Evolutionary conservation across 1,140 invertebrate genomes (phyloP).

Genomic region (Drosophila nasuta): DNA sequence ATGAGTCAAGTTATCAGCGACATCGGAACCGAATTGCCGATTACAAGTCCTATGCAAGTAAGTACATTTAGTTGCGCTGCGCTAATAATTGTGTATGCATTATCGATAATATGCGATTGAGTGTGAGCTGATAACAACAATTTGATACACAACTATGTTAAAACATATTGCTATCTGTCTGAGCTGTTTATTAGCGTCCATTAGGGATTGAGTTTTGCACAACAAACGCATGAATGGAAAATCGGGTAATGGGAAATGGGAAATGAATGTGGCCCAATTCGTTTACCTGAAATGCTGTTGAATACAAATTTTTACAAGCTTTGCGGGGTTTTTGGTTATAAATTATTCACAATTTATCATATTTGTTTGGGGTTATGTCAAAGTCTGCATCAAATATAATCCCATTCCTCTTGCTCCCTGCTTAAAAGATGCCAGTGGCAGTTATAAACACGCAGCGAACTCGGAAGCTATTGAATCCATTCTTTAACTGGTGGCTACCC

Average conservation of each 20-base stretch:
- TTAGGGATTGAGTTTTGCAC: conserved; percentile 65
- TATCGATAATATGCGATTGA: conserved; percentile 38
- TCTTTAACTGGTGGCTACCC: conserved; percentile 13
- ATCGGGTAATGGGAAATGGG: neutral
- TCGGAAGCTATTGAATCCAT: conserved; percentile 10
- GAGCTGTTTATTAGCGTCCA: conserved; percentile 56
- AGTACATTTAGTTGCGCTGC: conserved; percentile 46
- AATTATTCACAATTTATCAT: conserved; percentile 16
- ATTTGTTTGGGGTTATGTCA: conserved; percentile 1
- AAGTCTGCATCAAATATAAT: neutral
- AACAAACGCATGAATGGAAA: neutral
- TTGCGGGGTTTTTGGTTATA: neutral
- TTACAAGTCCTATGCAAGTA: conserved; percentile 20
- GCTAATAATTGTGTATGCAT: conserved; percentile 74
- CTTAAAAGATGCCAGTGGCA: neutral
- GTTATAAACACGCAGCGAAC: conserved; percentile 4
- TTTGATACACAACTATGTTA: conserved; percentile 1
- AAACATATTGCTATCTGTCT: conserved; percentile 57
- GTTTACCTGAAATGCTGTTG: neutral
- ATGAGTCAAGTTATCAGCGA: conserved; percentile 35
- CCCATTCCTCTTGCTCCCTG: neutral
- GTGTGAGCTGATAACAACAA: conserved; percentile 45
- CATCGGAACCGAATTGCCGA: conserved; percentile 32
- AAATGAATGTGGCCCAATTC: conserved; percentile 23
- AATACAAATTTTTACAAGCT: conserved; percentile 10